Conservation (phyloP, 2,888 invertebrate species). For the Lochmaea crataegi region DNA sequence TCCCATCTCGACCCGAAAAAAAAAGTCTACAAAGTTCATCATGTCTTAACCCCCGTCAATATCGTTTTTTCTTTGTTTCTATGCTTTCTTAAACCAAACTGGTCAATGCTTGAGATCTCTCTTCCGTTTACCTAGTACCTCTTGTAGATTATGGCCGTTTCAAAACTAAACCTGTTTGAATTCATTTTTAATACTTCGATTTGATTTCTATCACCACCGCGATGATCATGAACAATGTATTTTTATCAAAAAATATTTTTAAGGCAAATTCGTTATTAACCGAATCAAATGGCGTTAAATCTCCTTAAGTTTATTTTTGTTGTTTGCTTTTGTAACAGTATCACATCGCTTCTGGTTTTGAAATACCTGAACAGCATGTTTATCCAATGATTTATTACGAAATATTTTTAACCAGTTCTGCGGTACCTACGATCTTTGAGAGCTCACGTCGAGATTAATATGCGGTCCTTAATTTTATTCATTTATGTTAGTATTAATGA, state of each 20-base stretch:
- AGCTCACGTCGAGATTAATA: constrained; percentile 53
- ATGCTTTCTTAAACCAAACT: too few species aligned
- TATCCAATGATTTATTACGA: constrained; percentile 60
- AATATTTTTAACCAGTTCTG: constrained; percentile 61
- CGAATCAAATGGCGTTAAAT: constrained; percentile 40
- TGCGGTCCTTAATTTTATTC: constrained; percentile 54
- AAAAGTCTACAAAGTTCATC: too few species aligned
- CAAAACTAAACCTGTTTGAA: too few species aligned
- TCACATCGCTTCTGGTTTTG: constrained; percentile 58
- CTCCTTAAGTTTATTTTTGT: constrained; percentile 46
- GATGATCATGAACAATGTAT: not conserved
- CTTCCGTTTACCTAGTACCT: too few species aligned
- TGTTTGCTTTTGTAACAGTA: constrained; percentile 43
- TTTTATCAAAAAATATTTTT: not conserved
- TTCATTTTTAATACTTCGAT: too few species aligned
- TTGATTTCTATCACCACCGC: too few species aligned
- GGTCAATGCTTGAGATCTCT: too few species aligned
- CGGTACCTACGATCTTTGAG: constrained; percentile 54
- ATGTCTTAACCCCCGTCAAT: too few species aligned
- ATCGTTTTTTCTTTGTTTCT: too few species aligned
- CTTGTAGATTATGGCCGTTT: too few species aligned
- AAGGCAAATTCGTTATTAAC: constrained; percentile 3
- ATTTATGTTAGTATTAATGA: constrained; percentile 57
- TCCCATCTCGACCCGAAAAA: too few species aligned
- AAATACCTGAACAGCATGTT: constrained; percentile 60